A percentile compares a stretch with the other conserved stretches of the same genome.
These are phyloP conservation scores for Dufourea novaeangliae DNA, from an alignment of 1,140 invertebrate species.

Conservation along the genomic window DNA sequence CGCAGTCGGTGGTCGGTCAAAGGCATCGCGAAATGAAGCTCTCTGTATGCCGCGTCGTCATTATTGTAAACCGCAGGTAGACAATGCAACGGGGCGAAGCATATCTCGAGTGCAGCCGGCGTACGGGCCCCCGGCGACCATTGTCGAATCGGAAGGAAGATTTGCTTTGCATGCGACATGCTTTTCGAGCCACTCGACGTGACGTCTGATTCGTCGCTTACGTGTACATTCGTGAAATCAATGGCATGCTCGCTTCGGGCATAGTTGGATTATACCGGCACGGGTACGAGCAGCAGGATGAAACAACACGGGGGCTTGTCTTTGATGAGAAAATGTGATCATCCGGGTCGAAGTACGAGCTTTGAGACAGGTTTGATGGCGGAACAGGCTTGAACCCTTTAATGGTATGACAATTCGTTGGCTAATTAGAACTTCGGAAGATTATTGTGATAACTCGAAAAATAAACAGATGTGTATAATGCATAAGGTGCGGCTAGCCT, in stretches of 20 bases:
- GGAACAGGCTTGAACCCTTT: no score
- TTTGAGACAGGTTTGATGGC: neutral
- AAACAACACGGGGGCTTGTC: neutral
- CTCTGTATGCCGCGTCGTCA: slow-evolving; percentile 67
- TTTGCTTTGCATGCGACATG: slow-evolving; percentile 66
- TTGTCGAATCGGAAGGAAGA: slow-evolving; percentile 68
- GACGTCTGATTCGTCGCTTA: slow-evolving; percentile 50
- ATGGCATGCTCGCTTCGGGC: slow-evolving; percentile 28
- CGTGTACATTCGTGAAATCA: slow-evolving; percentile 35
- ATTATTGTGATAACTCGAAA: no score
- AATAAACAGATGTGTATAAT: no score
- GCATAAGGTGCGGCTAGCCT: no score
- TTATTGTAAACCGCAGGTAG: slow-evolving; percentile 67
- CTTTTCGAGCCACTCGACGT: slow-evolving; percentile 60
- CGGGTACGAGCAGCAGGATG: neutral
- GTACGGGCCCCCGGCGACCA: slow-evolving; percentile 49
- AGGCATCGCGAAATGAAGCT: slow-evolving; percentile 67
- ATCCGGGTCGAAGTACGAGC: neutral
- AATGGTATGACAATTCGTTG: no score
- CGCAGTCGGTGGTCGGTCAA: slow-evolving; percentile 57
- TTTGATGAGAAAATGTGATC: neutral
- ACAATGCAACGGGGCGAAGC: slow-evolving; percentile 59
- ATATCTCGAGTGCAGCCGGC: slow-evolving; percentile 58
- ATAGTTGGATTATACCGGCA: slow-evolving; percentile 10
- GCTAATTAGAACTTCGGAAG: no score